Percentiles rank a stretch among this genome's conserved stretches.
Evolutionary conservation across 2,797 vertebrate species (phyloP).

Genomic region (Phrynocephalus guinanensis): DNA sequence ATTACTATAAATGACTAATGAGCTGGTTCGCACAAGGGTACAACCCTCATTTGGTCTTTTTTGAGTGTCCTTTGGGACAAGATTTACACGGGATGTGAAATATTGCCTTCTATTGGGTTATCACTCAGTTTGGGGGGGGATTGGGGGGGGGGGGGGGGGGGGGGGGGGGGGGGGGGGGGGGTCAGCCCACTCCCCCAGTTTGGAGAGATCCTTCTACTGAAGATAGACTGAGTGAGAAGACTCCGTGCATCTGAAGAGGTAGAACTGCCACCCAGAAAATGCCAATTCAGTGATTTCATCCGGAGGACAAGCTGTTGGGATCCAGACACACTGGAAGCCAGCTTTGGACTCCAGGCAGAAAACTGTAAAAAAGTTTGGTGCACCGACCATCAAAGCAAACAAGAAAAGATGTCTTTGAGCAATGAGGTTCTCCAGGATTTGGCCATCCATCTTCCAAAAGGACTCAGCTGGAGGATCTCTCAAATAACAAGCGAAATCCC

Average conservation of each 20-base stretch:
- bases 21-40: not conserved
- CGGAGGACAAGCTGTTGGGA: constrained; percentile 71
- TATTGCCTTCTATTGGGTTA: not conserved
- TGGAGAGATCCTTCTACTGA: too few relatives aligned
- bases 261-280: constrained; percentile 34
- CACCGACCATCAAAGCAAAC: not conserved
- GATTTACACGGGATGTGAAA: not conserved
- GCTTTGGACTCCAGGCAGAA: constrained; percentile 66
- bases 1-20: too few relatives aligned
- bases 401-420: constrained; percentile 29
- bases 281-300: constrained; percentile 77
- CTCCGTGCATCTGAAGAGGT: too few relatives aligned
- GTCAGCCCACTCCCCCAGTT: too few relatives aligned
- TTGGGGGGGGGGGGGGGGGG: too few relatives aligned
- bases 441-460: not conserved
- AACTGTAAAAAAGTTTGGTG: not conserved
- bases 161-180: too few relatives aligned
- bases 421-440: not conserved
- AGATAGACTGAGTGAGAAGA: too few relatives aligned
- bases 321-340: constrained; percentile 73
- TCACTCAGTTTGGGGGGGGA: too few relatives aligned
- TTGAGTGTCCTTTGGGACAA: not conserved
- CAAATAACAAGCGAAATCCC: not conserved
- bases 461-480: constrained; percentile 17
- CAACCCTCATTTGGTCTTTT: not conserved